Evolutionary conservation across 2,113 vertebrate species (phyloP).

Genomic region (Paedocypris sp.): DNA sequence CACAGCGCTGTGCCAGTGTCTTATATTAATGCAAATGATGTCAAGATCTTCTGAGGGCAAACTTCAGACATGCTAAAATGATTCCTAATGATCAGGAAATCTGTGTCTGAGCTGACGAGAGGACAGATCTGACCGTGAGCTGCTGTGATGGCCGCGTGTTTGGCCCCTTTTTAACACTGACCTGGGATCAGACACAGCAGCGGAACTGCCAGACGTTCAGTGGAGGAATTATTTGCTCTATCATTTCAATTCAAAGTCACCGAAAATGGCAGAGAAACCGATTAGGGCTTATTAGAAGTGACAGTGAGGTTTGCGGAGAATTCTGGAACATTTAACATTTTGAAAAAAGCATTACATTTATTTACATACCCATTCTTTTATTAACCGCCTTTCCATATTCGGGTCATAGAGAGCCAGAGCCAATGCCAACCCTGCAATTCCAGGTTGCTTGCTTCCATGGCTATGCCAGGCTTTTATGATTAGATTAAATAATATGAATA

Average conservation of each 20-base stretch:
- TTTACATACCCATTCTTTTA: too few species aligned
- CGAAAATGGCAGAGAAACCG: too few species aligned
- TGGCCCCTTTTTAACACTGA: not conserved
- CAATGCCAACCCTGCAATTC: too few species aligned
- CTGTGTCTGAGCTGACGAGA: not conserved
- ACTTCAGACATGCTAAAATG: conserved; percentile 15
- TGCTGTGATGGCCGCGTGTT: not conserved
- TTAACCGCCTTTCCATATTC: too few species aligned
- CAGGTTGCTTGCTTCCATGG: too few species aligned
- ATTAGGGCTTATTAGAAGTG: too few species aligned
- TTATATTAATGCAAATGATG: conserved; percentile 36
- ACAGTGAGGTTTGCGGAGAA: too few species aligned
- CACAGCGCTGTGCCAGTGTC: conserved; percentile 15
- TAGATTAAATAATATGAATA: too few species aligned
- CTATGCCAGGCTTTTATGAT: too few species aligned
- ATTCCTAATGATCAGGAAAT: conserved; percentile 16
- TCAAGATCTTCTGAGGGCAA: conserved; percentile 20
- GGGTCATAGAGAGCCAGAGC: too few species aligned
- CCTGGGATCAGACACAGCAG: not conserved
- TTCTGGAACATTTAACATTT: too few species aligned
- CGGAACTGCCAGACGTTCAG: not conserved
- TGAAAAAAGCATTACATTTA: too few species aligned
- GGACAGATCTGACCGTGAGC: not conserved
- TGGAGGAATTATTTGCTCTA: not conserved
- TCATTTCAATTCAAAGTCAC: not conserved